A percentile compares a stretch with the other conserved stretches of the same genome.
Conservation (phyloP, 2,888 invertebrate species). For the Dinocampus coccinellae region DNA sequence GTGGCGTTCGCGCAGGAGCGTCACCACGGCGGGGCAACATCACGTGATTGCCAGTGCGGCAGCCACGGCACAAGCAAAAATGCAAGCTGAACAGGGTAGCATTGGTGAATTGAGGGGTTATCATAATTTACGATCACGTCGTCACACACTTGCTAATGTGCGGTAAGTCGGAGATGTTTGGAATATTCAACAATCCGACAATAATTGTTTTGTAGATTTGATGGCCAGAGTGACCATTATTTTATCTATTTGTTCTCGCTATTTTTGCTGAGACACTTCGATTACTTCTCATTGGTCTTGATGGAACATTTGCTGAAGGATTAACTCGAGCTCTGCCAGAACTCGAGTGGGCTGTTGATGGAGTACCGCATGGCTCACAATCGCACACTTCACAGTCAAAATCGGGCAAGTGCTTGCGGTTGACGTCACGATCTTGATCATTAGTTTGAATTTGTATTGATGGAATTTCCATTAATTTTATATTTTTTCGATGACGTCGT, state of each 20-base stretch:
- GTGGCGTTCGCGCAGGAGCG: slow-evolving; percentile 66
- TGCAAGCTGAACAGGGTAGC: slow-evolving; percentile 94
- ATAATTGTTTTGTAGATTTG: neutral
- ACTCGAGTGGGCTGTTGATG: neutral
- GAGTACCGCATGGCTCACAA: slow-evolving; percentile 27
- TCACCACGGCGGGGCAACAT: slow-evolving; percentile 65
- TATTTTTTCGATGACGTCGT: neutral
- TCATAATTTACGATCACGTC: slow-evolving; percentile 87
- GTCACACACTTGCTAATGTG: slow-evolving; percentile 92
- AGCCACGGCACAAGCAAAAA: slow-evolving; percentile 73
- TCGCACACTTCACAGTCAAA: slow-evolving; percentile 25
- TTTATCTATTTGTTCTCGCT: slow-evolving; percentile 30
- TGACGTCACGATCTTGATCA: neutral
- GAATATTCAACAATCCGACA: neutral
- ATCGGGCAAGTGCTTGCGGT: neutral
- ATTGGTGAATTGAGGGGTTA: slow-evolving; percentile 92
- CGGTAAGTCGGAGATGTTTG: slow-evolving; percentile 79
- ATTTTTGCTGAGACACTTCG: slow-evolving; percentile 50
- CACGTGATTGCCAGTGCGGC: slow-evolving; percentile 67
- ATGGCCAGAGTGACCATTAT: neutral
- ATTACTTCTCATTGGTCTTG: slow-evolving; percentile 35
- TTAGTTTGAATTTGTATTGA: neutral
- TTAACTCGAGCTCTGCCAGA: neutral
- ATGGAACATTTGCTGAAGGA: slow-evolving; percentile 3
- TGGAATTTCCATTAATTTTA: neutral